Percentiles rank a stretch among this genome's conserved stretches.
Conservation (phyloP, 1,140 invertebrate genomes). For the Sipha flava region DNA sequence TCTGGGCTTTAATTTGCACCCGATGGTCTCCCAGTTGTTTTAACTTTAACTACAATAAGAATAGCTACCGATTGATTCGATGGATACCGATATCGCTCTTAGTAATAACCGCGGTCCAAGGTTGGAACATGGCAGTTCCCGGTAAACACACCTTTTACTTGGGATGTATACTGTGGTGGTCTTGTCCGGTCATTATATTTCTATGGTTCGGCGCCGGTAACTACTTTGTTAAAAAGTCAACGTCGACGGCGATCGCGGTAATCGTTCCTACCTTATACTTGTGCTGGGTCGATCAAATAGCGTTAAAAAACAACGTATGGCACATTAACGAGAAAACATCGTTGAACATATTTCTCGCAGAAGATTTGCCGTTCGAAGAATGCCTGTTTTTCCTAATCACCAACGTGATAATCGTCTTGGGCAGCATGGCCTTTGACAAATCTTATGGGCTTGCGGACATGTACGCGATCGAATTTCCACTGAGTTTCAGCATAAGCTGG, state of each 20-base stretch:
- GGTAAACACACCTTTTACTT: constrained; percentile 1
- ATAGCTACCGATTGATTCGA: not conserved
- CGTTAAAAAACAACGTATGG: not conserved
- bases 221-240: constrained; percentile 6
- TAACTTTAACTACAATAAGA: not conserved
- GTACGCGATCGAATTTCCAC: not conserved
- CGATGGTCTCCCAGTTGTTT: constrained; percentile 11
- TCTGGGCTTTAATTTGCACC: not conserved
- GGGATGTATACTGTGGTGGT: constrained; percentile 20
- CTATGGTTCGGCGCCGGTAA: constrained; percentile 7
- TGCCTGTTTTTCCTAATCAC: constrained; percentile 6
- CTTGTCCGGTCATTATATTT: constrained; percentile 14
- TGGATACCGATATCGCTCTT: constrained; percentile 12
- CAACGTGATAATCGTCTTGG: constrained; percentile 1
- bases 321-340: constrained; percentile 21
- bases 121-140: not conserved
- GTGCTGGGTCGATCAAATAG: constrained; percentile 14
- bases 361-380: constrained; percentile 7
- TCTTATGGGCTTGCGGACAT: not conserved
- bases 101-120: not conserved
- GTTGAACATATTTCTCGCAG: not conserved
- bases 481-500: not conserved
- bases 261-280: not conserved
- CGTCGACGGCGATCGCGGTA: not conserved
- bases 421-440: not conserved